A percentile compares a stretch with the other conserved stretches of the same genome.
Evolutionary conservation across 2,113 vertebrate species (phyloP).

Genomic region (Potamarius usumacintae): DNA sequence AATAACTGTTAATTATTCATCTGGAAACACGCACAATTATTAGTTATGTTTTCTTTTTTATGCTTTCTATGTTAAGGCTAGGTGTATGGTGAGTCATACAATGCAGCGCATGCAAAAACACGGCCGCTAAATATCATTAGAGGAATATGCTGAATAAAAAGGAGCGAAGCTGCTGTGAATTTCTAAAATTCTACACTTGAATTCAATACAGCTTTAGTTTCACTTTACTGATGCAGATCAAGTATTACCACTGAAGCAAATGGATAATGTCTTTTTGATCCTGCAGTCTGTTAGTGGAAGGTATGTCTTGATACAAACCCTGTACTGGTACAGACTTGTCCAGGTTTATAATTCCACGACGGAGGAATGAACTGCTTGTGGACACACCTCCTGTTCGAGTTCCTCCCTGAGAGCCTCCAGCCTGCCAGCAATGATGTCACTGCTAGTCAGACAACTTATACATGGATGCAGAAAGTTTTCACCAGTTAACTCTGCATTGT

Average conservation of each 20-base stretch:
- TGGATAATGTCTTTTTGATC: neutral
- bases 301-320: neutral
- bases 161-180: neutral
- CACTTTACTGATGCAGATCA: neutral
- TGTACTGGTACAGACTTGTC: neutral
- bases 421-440: neutral
- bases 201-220: neutral
- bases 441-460: neutral
- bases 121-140: neutral
- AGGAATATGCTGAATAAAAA: neutral
- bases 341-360: neutral
- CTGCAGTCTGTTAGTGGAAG: neutral
- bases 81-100: neutral
- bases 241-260: neutral
- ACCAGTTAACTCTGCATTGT: neutral
- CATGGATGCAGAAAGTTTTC: neutral
- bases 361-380: neutral
- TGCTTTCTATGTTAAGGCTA: neutral
- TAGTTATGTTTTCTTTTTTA: neutral
- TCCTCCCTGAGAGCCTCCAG: neutral
- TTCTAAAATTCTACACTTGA: neutral
- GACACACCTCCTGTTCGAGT: neutral
- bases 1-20: too few relatives aligned
- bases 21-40: too few relatives aligned
- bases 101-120: neutral